Evolutionary conservation across 2,888 invertebrate genomes (phyloP), one percentile per base, ranked within the genome.

Genomic region (Cephus pulcher): DNA sequence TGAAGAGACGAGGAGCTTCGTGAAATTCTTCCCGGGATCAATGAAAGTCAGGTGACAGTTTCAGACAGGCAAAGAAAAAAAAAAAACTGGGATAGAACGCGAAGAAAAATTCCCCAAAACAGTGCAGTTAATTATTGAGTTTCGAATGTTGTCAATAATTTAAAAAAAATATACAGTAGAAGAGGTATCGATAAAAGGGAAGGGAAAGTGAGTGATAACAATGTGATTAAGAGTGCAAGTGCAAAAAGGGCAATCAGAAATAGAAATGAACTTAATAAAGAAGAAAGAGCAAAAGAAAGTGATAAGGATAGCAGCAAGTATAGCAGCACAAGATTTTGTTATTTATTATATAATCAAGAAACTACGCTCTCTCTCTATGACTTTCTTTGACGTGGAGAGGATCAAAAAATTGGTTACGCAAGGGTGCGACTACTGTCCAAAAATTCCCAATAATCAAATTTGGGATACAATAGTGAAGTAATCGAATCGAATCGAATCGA

Each of bases 401-500:
- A 56, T 56, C 23, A 2, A 56, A 56, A 56, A 23, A 23, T 15
- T 15, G 23, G 23, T 56, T 32, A 71, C 71, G 71, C 33, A 34
- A 71, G 71, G 71, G 71, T 71, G 71, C 71, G 32, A 71, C 34
- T 12, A 34, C 71, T 34, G 71, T 71, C 71, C 71, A 23, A 11
- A 71, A 75, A 77, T 73, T 77, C 34, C 33, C 34, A 34, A 71
- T 71, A 34, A 30, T 32, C 32, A 33, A 32, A 34, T 34, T 71
- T 34, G 71, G 71, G 71, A 71, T 32, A 71, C 12, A 34, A 71
- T 32, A 32, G 71, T 34, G 71, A 71, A 71, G 71, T 79, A 71
- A 40, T 81, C 76, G 75, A 79, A 40, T 81, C 76, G 75, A 79
- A 40, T 81, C 76, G 75, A 79, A 80, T 86, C 75, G 76, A 81